Conservation (phyloP, 2,113 vertebrate genomes). For the Brachionichthys hirsutus region DNA sequence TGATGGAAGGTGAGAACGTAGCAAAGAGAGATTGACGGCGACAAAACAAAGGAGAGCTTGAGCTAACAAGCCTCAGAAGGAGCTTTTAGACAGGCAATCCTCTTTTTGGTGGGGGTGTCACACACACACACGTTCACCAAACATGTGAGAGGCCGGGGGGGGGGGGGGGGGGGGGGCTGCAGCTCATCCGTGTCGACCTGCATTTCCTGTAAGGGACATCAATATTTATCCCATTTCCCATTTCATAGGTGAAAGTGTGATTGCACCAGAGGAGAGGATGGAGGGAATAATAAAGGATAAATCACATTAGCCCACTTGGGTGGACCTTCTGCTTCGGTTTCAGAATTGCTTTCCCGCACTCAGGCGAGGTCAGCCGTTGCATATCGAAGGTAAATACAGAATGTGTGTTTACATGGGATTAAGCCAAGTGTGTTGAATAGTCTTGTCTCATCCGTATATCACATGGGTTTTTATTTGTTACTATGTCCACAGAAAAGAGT, state of each 20-base stretch:
- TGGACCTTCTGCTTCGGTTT: conserved; percentile 55
- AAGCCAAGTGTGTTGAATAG: no score
- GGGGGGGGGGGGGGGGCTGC: conserved; percentile 1
- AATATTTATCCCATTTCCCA: conserved; percentile 80
- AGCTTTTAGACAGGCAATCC: conserved; percentile 50
- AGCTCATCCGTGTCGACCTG: conserved; percentile 43
- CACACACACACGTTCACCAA: conserved; percentile 43
- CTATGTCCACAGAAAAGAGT: no score
- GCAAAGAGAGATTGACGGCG: conserved; percentile 35
- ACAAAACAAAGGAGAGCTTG: conserved; percentile 4
- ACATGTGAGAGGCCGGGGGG: conserved; percentile 27
- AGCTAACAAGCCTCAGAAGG: conserved; percentile 42
- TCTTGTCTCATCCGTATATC: conserved; percentile 4
- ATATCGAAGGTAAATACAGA: conserved; percentile 16
- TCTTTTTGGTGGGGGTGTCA: conserved; percentile 30
- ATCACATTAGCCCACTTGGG: conserved; percentile 70
- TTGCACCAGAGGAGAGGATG: conserved; percentile 61
- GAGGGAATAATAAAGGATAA: conserved; percentile 75
- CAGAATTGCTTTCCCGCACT: conserved; percentile 49
- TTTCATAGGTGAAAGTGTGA: conserved; percentile 65
- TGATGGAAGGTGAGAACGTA: neutral
- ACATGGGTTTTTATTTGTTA: neutral
- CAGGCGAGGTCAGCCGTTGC: conserved; percentile 27
- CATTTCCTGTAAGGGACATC: conserved; percentile 72
- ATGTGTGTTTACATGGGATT: no score